phyloP scores from a whole-genome alignment of 1,140 invertebrate genomes.

The Bilobella aurantiaca region DNA sequence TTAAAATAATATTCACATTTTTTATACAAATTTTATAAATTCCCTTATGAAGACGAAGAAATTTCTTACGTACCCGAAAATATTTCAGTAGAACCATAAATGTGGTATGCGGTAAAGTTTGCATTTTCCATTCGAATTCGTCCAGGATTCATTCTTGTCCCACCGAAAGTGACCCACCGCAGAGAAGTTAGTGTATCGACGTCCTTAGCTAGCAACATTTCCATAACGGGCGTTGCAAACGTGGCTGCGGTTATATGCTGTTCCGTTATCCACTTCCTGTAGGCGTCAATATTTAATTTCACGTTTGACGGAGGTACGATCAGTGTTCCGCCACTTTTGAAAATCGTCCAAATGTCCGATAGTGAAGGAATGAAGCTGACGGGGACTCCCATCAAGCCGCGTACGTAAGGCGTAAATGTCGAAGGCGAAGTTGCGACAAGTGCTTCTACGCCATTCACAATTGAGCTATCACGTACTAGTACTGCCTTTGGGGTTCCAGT shows the following conservation, averaged over 20 bases:
- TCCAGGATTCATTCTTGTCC: not conserved
- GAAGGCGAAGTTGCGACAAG: not conserved
- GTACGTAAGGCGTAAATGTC: not conserved
- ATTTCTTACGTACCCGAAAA: no score
- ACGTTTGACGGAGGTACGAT: not conserved
- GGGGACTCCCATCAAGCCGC: not conserved
- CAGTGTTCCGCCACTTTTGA: not conserved
- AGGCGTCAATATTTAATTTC: not conserved
- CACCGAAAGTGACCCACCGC: not conserved
- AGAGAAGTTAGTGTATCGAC: not conserved
- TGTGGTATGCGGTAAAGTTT: not conserved
- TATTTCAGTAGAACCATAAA: not conserved
- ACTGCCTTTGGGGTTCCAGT: not conserved
- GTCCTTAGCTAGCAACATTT: not conserved
- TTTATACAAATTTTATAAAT: no score
- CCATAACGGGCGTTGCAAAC: not conserved
- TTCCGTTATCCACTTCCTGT: not conserved
- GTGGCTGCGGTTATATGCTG: not conserved
- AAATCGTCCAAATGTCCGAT: not conserved
- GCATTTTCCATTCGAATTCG: not conserved
- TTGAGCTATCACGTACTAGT: not conserved
- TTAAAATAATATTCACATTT: no score
- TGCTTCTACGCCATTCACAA: not conserved
- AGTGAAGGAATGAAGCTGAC: not conserved
- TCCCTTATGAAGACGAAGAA: no score